Conservation (phyloP, 2,797 vertebrate species). For the Nyctibius grandis region DNA sequence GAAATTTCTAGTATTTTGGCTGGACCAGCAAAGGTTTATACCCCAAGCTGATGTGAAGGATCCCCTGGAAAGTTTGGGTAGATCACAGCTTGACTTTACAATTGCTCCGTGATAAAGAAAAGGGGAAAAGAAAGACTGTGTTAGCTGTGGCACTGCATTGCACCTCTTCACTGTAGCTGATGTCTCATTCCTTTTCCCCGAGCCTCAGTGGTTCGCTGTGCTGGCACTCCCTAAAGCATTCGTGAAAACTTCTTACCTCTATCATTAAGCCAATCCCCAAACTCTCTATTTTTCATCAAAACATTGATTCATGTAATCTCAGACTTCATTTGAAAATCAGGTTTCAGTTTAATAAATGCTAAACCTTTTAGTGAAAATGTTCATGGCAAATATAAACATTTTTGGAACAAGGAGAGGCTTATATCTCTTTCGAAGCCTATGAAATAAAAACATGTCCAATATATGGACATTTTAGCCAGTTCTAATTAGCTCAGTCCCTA, state of each 20-base stretch:
- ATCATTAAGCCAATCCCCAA: neutral
- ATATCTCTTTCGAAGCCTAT: neutral
- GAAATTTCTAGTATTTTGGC: neutral
- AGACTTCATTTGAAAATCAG: neutral
- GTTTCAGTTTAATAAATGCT: neutral
- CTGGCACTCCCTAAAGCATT: neutral
- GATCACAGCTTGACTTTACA: neutral
- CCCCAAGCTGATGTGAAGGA: neutral
- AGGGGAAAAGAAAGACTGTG: neutral
- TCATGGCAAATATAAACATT: neutral
- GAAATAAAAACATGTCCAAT: neutral
- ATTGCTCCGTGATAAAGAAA: neutral
- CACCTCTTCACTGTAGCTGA: neutral
- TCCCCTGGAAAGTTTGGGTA: neutral
- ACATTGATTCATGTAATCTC: neutral
- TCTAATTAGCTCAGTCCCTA: neutral
- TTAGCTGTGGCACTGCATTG: neutral
- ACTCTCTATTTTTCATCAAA: neutral
- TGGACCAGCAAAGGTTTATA: accelerated
- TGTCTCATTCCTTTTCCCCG: neutral
- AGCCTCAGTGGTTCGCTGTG: neutral
- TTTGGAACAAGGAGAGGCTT: neutral
- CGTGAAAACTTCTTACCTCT: neutral
- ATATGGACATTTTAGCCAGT: neutral
- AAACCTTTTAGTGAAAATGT: neutral